Conservation (phyloP, 2,113 vertebrate species). For the Lophura nycthemera region DNA sequence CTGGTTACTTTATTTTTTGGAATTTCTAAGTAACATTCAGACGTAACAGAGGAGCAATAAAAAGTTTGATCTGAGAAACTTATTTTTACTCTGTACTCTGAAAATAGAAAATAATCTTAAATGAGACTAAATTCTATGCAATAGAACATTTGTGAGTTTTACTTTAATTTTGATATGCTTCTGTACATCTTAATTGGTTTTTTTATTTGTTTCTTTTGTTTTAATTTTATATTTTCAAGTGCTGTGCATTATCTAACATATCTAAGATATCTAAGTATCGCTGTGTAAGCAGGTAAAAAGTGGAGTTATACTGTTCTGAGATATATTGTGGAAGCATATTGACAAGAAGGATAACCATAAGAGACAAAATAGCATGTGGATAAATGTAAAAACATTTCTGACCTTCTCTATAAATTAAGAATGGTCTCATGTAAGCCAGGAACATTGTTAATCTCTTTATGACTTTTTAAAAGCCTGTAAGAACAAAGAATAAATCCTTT, state of each 20-base stretch:
- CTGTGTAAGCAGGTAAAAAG: neutral
- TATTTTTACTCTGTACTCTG: neutral
- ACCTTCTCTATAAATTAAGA: neutral
- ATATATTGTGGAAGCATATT: neutral
- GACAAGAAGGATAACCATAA: neutral
- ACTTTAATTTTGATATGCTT: neutral
- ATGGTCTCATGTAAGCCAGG: neutral
- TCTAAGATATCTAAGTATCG: neutral
- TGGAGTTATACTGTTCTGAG: neutral
- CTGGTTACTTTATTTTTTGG: neutral
- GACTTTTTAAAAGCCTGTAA: neutral
- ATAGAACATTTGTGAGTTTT: neutral
- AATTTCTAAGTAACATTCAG: neutral
- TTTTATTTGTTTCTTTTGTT: neutral
- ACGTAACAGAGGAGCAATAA: neutral
- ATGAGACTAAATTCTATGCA: neutral
- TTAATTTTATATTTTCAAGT: neutral
- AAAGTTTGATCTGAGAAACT: neutral
- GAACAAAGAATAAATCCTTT: neutral
- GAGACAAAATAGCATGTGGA: neutral
- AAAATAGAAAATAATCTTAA: neutral
- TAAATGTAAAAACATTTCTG: neutral
- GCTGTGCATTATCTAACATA: neutral
- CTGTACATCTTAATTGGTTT: neutral
- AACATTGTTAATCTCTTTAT: neutral